Base-by-base conservation (phyloP, 2,888 invertebrate genomes). In the Diaphora mendica region DNA sequence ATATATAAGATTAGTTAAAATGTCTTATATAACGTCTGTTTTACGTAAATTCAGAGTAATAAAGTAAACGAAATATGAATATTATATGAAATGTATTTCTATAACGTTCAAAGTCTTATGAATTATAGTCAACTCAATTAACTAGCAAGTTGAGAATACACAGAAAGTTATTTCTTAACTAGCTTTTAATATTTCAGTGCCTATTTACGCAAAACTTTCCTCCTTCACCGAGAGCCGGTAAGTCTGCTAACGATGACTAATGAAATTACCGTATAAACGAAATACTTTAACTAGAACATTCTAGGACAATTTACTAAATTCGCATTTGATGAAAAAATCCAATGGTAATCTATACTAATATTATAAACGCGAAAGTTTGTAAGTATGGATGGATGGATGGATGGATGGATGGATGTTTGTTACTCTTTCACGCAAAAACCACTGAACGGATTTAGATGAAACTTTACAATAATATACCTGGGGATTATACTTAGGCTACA, bases 1-100 rank as follows among this genome's bases (percentile, higher is more conserved):
- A 64, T 75, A 77, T 79, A 75, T 23, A 15, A 3, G 55, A 72
- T 48, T 48, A 65, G 75, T 80, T 73, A 69, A 72, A 77, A 73
- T 70, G 5, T 23, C 67, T 74, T 73, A 48, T 73, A 68, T 69
- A 30, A 70, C 26, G 69, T 70, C 66, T 73, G 30, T 8, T 48
- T 30, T 67, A 44, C 66, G 66, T 67, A 44, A 59, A 48, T 35
- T 11, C 15, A 2, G 15, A 68, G 33, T 68, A 15, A 68, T 68
- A 68, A 33, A 68, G 30, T 23, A 64, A 65, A 69, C 42, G 66
- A 30, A 33, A 8, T 64, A 59, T 23, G 66, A 33, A 64, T 55
- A 30, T 30, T 33, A 51, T 20, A 48, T 20, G 23, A 64, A 64
- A 20, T 30, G 35, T 64, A 3, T 30, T 2, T 59, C 15, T 59